Evolutionary conservation across 2,888 invertebrate genomes (phyloP).

Genomic region (Ormia ochracea): DNA sequence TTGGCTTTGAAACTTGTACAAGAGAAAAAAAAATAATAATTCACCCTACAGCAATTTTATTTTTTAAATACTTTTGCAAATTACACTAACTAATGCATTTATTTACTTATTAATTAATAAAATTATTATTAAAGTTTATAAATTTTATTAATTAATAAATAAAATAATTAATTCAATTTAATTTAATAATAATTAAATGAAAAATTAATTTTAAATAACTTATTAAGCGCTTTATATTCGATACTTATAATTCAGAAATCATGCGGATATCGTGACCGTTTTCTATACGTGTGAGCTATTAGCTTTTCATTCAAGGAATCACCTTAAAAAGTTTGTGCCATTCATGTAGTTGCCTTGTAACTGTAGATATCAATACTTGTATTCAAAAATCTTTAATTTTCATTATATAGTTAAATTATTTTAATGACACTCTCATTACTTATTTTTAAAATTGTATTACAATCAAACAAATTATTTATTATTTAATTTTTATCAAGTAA

Average conservation of each 20-base stretch:
- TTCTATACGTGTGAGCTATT: not conserved
- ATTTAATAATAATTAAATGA: too few species aligned
- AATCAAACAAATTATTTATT: too few species aligned
- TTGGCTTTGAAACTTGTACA: too few species aligned
- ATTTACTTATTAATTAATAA: too few species aligned
- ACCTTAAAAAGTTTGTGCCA: constrained; percentile 65
- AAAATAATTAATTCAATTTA: too few species aligned
- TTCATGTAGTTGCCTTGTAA: constrained; percentile 75
- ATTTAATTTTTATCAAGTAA: too few species aligned
- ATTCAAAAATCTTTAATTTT: constrained; percentile 61
- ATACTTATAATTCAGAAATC: not conserved
- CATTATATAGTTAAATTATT: constrained; percentile 60
- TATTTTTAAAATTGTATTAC: constrained; percentile 60
- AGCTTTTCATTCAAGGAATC: not conserved
- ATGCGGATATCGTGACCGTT: not conserved
- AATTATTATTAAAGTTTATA: not conserved
- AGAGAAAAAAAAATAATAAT: too few species aligned
- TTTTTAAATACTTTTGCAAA: too few species aligned
- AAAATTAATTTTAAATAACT: too few species aligned
- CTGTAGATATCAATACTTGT: constrained; percentile 66
- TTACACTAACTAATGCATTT: too few species aligned
- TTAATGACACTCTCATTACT: constrained; percentile 63
- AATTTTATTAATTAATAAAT: too few species aligned
- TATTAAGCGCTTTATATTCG: not conserved
- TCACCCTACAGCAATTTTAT: too few species aligned